These are phyloP conservation scores for Oncopodura yosiiana DNA, from an alignment of 1,140 invertebrate genomes.

Conservation along the genomic window DNA sequence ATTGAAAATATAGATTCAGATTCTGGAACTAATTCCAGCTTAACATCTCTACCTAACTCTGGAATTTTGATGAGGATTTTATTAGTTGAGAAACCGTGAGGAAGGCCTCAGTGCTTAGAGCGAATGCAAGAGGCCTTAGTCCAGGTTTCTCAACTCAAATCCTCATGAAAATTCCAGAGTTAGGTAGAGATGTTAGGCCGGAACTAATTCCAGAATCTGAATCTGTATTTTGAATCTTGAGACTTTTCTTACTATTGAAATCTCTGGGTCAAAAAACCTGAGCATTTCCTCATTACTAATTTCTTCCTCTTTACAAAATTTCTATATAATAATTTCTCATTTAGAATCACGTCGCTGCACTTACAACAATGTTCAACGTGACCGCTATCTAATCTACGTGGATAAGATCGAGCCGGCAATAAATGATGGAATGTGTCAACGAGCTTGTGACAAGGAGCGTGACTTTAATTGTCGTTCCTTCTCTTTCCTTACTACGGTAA, in stretches of 20 bases:
- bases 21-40: too few species aligned
- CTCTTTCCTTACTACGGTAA: constrained; percentile 44
- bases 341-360: constrained; percentile 39
- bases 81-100: not conserved
- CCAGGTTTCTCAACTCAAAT: not conserved
- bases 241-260: too few species aligned
- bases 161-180: too few species aligned
- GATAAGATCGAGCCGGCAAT: constrained; percentile 41
- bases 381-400: constrained; percentile 42
- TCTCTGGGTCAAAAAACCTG: not conserved
- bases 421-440: constrained; percentile 42
- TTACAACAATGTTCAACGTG: constrained; percentile 39
- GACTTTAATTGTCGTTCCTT: constrained; percentile 46
- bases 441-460: constrained; percentile 43
- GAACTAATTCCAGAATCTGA: not conserved
- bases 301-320: not conserved
- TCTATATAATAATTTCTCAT: not conserved
- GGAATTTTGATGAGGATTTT: too few species aligned
- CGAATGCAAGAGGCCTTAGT: not conserved
- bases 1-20: too few species aligned
- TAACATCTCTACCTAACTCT: too few species aligned
- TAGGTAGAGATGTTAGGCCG: not conserved
- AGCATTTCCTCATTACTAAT: not conserved
- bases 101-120: not conserved
- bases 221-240: not conserved